Base-by-base conservation (phyloP, 2,797 vertebrate genomes). In the Lacerta agilis region DNA sequence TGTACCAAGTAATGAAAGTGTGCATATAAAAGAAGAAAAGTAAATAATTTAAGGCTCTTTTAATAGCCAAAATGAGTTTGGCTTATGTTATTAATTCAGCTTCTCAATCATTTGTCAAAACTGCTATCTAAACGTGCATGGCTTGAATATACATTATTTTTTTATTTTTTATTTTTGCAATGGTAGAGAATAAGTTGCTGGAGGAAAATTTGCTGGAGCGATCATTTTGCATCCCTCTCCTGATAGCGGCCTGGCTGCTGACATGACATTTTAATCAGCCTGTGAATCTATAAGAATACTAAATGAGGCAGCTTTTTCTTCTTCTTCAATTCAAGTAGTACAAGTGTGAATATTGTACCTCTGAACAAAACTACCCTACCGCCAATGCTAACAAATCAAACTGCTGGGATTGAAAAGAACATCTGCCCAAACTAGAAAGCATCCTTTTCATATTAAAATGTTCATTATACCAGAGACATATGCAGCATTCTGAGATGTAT, bases 221-320 rank as follows among this genome's bases (percentile, higher is more conserved):
- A 49, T 75, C 11, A 61, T 72, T 72, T 80, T 85, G 82, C 20
- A 85, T 85, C 55, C 43, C 38, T 85, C 6, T 55, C 38, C 20
- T 75, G 41, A 85, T 38, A 38, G 55, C 33, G 43, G 41, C 45
- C 43, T 75, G 69, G 9, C n/a, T 81, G 23, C 41, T 76, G 0
- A 36, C 8, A 45, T 61, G 69, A 83, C 41, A 80, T 73, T 66
- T 88, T 80, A 88, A 85, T 85, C 83, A 66, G 49, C 55, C 38
- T 18, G 25, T 67, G 41, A 66, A 85, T 89, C 67, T 89, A 49
- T 20, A 33, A 66, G 38, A 85, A 85, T 83, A 45, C 58, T 76
- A 87, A 75, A 81, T 87, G 69, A 79, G 33, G 18, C 29, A 61
- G 38, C 36, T 36, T 45, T 33, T 49, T 43, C 23, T 18, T 36